Conservation (phyloP, 1,140 invertebrate genomes). For the Drosophila kurseongensis region DNA sequence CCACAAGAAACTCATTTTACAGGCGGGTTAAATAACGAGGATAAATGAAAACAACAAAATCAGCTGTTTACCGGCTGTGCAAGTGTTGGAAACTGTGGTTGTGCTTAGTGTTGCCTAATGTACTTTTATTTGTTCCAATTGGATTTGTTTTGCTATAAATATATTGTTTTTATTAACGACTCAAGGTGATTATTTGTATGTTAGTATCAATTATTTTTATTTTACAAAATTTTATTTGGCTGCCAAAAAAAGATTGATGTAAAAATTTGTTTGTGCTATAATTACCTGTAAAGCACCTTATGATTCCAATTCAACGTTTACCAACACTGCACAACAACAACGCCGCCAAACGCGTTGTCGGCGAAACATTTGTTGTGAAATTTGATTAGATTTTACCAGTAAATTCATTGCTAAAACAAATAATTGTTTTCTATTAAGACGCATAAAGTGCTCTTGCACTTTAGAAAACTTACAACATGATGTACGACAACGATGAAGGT, state of each 20-base stretch:
- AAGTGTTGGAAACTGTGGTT: background rate
- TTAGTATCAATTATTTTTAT: background rate
- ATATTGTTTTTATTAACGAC: no score
- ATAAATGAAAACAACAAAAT: constrained; percentile 19
- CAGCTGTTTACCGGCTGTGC: constrained; percentile 44
- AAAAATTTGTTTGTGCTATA: no score
- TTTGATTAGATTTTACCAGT: constrained; percentile 23
- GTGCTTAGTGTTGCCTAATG: constrained; percentile 10
- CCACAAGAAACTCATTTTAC: constrained; percentile 80
- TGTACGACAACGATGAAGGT: constrained; percentile 84
- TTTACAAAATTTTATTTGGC: background rate
- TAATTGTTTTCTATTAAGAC: background rate
- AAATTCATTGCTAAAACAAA: constrained; percentile 2
- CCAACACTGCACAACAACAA: constrained; percentile 29
- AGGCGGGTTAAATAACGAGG: constrained; percentile 58
- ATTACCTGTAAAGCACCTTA: background rate
- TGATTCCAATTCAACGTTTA: background rate
- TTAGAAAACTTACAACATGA: constrained; percentile 47
- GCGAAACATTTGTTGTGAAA: constrained; percentile 30
- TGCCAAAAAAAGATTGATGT: background rate
- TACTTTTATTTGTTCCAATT: background rate
- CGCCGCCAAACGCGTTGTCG: constrained; percentile 47
- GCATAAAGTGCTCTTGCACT: constrained; percentile 41
- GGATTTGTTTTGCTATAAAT: background rate
- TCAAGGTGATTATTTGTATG: background rate